Base-by-base conservation (phyloP, 2,113 vertebrate species). In the Seriola quinqueradiata region DNA sequence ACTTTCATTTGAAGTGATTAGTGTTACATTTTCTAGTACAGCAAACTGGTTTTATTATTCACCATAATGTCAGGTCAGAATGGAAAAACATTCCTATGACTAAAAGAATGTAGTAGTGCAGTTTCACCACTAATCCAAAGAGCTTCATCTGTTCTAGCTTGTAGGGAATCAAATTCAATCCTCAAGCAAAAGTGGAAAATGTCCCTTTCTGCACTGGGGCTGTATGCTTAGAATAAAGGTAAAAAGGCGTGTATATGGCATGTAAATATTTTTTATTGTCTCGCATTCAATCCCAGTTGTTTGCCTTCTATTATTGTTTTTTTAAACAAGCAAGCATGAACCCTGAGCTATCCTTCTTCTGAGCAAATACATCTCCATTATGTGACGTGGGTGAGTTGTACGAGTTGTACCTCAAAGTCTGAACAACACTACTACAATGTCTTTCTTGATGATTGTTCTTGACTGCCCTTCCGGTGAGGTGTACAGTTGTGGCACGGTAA, bases 311-410 rank as follows among this genome's bases (percentile, higher is more conserved):
- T 66, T 28, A 48, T 19, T 44, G 21, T 16, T 14, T 57, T 78
- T 23, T 44, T n/a, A 44, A 9, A 54, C 21, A 13, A 80, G 38
- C 60, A 66, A 63, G 11, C n/a, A 36, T 71, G 28, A 82, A 69
- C 73, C 84, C 89, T 78, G 87, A 87, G 70, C 57, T 65, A 28
- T 75, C 38, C 21, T 68, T 25, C 25, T 66, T 70, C 23, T 61
- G 19, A 64, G n/a, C 32, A 66, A 34, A 59, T 28, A 25, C 67
- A 23, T 61, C 1, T 36, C 23, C 7, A 54, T 64, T n/a, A 36
- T 66, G 8, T 42, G 16, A 68, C n/a, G 17, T 28, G 10, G 9
- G 46, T 70, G 70, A 36, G 54, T 25, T 58, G 9, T 46, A 55
- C 2, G 16, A 63, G 17, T 21, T 21, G 69, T 28, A n/a, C 11